Percentiles rank a stretch among this genome's conserved stretches.
Evolutionary conservation across 2,888 invertebrate species (phyloP).

Genomic region (Fragum fragum): DNA sequence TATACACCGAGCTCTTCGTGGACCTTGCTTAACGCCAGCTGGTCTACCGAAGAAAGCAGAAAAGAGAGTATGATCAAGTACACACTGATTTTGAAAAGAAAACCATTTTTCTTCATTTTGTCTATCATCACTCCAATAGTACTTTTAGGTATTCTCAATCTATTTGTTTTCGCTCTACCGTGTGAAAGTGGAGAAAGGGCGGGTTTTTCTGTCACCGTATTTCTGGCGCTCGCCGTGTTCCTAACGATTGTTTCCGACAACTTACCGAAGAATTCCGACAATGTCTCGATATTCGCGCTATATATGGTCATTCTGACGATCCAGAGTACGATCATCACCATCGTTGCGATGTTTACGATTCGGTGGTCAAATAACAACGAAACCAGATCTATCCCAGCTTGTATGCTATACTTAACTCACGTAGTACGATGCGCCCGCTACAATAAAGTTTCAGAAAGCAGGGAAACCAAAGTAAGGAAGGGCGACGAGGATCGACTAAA

Average conservation of each 20-base stretch:
- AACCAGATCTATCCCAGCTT: neutral
- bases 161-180: neutral
- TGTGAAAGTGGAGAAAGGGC: constrained; percentile 14
- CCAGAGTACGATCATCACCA: neutral
- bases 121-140: neutral
- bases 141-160: neutral
- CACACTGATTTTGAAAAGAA: neutral
- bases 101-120: constrained; percentile 1
- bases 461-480: neutral
- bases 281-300: neutral
- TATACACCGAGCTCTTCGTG: neutral
- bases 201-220: neutral
- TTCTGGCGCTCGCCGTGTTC: constrained; percentile 5
- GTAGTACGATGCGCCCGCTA: neutral
- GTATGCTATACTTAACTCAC: neutral
- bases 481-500: neutral
- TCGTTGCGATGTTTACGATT: neutral
- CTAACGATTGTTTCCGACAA: neutral
- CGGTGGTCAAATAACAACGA: constrained; percentile 5
- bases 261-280: neutral
- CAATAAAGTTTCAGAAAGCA: neutral
- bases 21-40: neutral
- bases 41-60: neutral
- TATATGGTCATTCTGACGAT: constrained; percentile 5
- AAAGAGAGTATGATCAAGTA: neutral